Conservation (phyloP, 1,140 invertebrate species). For the Lepidotrigona ventralis region DNA sequence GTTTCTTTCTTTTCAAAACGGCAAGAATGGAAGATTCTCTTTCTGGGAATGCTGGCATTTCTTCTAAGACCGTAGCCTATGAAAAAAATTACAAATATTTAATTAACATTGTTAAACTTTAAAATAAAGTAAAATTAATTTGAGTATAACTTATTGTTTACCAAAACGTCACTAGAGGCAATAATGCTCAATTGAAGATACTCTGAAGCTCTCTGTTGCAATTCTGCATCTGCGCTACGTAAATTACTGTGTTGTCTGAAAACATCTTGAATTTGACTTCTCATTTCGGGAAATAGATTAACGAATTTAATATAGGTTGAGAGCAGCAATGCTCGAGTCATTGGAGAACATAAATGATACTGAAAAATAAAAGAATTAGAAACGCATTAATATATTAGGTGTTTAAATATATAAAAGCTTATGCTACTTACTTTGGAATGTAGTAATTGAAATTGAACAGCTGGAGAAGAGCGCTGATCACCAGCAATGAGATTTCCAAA, state of each 20-base stretch:
- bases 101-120: too few relatives aligned
- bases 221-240: constrained; percentile 97
- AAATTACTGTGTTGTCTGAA: constrained; percentile 98
- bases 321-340: constrained; percentile 96
- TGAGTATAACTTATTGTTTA: constrained; percentile 69
- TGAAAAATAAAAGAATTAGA: constrained; percentile 72
- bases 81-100: background rate
- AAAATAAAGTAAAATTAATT: background rate
- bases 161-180: constrained; percentile 97
- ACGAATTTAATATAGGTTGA: constrained; percentile 99
- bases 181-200: constrained; percentile 98
- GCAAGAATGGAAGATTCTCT: constrained; percentile 98
- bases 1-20: constrained; percentile 99
- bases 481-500: constrained; percentile 99
- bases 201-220: constrained; percentile 99
- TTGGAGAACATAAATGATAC: constrained; percentile 98
- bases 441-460: constrained; percentile 97
- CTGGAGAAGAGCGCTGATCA: constrained; percentile 96
- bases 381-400: constrained; percentile 4
- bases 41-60: constrained; percentile 99
- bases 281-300: constrained; percentile 99
- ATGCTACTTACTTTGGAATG: constrained; percentile 90
- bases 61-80: constrained; percentile 97
- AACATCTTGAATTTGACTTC: constrained; percentile 97
- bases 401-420: background rate